These are phyloP conservation scores for Nasonia giraulti DNA, from an alignment of 1,140 invertebrate genomes.

Conservation along the genomic window DNA sequence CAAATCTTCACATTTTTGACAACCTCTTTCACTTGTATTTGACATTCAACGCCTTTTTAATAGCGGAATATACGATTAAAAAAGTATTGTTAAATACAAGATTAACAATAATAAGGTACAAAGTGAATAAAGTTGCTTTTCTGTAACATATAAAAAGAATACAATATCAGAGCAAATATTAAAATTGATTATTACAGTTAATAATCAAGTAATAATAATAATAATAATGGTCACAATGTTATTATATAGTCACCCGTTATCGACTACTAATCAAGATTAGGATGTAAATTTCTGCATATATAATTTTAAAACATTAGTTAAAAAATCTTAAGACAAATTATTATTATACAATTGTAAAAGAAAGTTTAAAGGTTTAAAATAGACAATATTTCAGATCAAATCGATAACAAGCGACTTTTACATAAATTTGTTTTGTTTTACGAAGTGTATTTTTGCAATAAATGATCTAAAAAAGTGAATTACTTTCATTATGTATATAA, in stretches of 20 bases:
- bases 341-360: neutral
- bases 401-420: conserved; percentile 29
- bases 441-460: conserved; percentile 3
- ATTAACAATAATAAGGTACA: conserved; percentile 43
- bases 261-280: neutral
- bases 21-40: conserved; percentile 14
- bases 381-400: conserved; percentile 4
- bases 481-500: conserved; percentile 40
- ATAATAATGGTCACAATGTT: neutral
- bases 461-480: conserved; percentile 28
- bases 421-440: conserved; percentile 11
- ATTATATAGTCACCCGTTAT: conserved; percentile 16
- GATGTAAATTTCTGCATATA: neutral
- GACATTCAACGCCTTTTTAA: conserved; percentile 25
- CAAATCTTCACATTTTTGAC: conserved; percentile 12
- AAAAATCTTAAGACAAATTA: neutral
- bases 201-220: neutral
- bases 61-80: neutral
- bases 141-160: conserved; percentile 31
- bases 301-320: neutral
- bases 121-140: neutral
- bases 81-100: conserved; percentile 7
- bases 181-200: neutral
- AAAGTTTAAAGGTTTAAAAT: neutral
- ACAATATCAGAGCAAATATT: conserved; percentile 15